Base-by-base conservation (phyloP, 2,113 vertebrate genomes). In the Charina bottae region DNA sequence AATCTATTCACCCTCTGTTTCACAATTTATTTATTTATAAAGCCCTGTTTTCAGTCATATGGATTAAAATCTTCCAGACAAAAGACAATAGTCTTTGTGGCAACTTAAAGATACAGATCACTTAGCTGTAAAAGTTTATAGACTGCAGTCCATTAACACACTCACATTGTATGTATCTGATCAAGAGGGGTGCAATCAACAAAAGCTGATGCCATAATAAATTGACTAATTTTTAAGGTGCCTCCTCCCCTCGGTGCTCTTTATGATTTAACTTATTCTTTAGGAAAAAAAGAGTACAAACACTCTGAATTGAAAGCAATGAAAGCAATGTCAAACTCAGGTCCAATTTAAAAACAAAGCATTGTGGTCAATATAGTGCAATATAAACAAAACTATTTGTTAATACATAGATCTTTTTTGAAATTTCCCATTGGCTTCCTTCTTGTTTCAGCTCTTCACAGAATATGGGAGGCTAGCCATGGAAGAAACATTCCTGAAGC, bases 401-500 rank as follows among this genome's bases (percentile, higher is more conserved):
- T 54, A 33, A 87, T 9, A 11, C n/a, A 2, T 21, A 37, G 0
- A 5, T 58, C n/a, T 87, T 56, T 0, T 37, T 58, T n/a, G 19
- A 58, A 3, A 21, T 68, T 19, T 2, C 1, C 8, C 1, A 28
- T 8, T 0, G 42, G 72, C 60, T 85, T 92, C 46, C 87, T 95
- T 94, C 89, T 87, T 11, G 13, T 87, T 46, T 8, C 96, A 99
- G 99, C 99, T 99, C 55, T 99, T 99, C 96, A 99, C 99, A 0
- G 99, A 99, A 94, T 99, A 99, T 0, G 99, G 99, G 90, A 97
- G 99, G 91, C 97, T 99, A 93, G 99, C 99, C 26, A 99, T 99
- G 99, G 99, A 99, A 93, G 99, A 99, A 96, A 99, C 99, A 0
- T 99, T 99, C 95, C 97, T 99, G 94, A 99, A 99, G 95, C 99